Evolutionary conservation across 2,888 invertebrate species (phyloP), one percentile per base, ranked within the genome.

Genomic region (Drosophila testacea): DNA sequence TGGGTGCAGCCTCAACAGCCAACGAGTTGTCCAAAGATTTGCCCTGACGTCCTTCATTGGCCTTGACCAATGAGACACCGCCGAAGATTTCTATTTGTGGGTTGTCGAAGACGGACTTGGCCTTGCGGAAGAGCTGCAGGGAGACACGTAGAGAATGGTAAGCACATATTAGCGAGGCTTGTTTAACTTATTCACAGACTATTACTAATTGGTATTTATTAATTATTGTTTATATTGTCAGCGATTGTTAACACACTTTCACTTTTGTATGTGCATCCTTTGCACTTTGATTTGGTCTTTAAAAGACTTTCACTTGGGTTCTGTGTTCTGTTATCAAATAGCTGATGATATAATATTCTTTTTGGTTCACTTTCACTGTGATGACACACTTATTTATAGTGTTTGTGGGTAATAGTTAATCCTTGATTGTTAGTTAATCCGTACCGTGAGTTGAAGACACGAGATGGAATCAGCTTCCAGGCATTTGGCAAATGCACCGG

Each of bases 401-500:
- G 62, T 79, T 69, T 67, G 74, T 64, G 42, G 70, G 44, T 77
- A 60, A 63, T 64, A 50, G 28, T 69, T 88, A 79, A 77, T 86
- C 83, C 79, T 84, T 79, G 62, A 54, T 65, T 38, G 51, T 66
- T 79, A 67, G 44, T 66, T 75, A 86, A 90, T 90, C 88, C 93
- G 91, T 92, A 93, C 93, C 93, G 93, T 93, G 84, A 94, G 92
- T 92, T 95, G 95, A 69, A 95, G 92, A 92, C 95, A 95, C 79
- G 94, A 94, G 75, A 95, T 95, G 66, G 95, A 95, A 92, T 95
- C 95, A 88, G 93, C 93, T 79, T 93, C 92, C 73, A 95, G 92
- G 87, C 95, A 95, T 79, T 94, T 93, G 82, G 94, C 93, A 81
- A 94, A 91, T 77, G 82, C 92, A 73, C 93, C 92, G 55, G 90